Conservation (phyloP, 2,888 invertebrate species). For the Tromatobia lineatoria region DNA sequence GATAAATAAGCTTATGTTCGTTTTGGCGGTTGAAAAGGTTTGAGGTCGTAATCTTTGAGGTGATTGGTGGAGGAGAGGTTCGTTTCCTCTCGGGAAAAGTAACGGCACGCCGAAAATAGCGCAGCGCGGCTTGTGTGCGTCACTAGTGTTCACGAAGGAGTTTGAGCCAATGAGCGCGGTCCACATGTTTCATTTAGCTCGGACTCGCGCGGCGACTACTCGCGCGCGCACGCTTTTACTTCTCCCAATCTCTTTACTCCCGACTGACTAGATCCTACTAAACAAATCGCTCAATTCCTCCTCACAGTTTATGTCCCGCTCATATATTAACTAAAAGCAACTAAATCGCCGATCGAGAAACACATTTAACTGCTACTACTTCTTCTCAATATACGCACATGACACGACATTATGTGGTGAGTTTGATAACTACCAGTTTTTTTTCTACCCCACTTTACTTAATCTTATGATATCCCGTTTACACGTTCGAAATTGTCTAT, state of each 20-base stretch:
- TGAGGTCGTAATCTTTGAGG: neutral
- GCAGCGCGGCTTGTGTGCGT: conserved; percentile 76
- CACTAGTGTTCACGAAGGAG: conserved; percentile 71
- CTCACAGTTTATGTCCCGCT: neutral
- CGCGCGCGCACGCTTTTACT: neutral
- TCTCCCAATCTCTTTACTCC: neutral
- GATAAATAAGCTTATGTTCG: neutral
- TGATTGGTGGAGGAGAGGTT: neutral
- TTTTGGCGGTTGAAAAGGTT: neutral
- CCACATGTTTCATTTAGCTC: conserved; percentile 85
- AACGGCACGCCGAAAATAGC: conserved; percentile 77
- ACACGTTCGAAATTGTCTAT: too few relatives aligned
- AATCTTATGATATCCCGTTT: neutral
- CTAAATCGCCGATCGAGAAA: neutral
- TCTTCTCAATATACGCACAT: neutral
- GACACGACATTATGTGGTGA: conserved; percentile 16
- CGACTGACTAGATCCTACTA: neutral
- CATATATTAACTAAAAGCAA: neutral
- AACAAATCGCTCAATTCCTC: conserved; percentile 1
- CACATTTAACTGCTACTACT: neutral
- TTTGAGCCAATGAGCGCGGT: conserved; percentile 85
- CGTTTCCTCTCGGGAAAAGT: conserved; percentile 10
- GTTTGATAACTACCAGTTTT: neutral
- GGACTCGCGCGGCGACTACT: conserved; percentile 1
- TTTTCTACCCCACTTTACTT: neutral